Base-by-base conservation (phyloP, 35 echinoderm and acorn worm species). In the Stichopus chloronotus region DNA sequence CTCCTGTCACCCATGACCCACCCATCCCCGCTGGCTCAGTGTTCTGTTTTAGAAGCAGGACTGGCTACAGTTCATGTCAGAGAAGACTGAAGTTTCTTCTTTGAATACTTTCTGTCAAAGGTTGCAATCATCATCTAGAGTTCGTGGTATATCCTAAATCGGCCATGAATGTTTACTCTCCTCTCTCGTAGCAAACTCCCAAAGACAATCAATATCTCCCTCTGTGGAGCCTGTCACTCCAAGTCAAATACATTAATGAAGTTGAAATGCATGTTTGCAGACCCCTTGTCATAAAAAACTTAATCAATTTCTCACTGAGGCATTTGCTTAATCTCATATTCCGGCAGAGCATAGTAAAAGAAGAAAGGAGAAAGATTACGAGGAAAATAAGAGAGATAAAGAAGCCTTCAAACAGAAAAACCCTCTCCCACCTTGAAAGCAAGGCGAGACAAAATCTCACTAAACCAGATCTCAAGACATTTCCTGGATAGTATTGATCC, bases 211-310 rank as follows among this genome's bases (percentile, higher is more conserved):
- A 85, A 85, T 85, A 22, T 25, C 23, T 85, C 82, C 56, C 7
- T 43, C 30, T 43, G 30, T 85, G 82, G 82, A 85, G 82, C 82
- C 82, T 85, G 82, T 85, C 82, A 85, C 52, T 85, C 55, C 24
- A 30, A 85, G 82, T 85, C 56, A 85, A 85, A 85, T 58, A 85
- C 55, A 85, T 85, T 58, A 85, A 85, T 56, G 55, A 23, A 17
- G 82, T 11, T 85, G 82, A n/a, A 85, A 85, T 85, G 82, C 56
- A 85, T 57, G 82, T 85, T 85, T 85, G 82, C 55, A 23, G 82
- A 85, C 55, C 24, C 55, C 58, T 59, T 58, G 82, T 58, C 55
- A 85, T 85, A 85, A 85, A 61, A 85, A 85, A 12, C 58, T 58
- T 58, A 85, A 58, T 56, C 56, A 85, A 58, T 85, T 85, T 56